These are phyloP conservation scores for Drosophila takahashii DNA, from an alignment of 1,140 invertebrate genomes.

Conservation along the genomic window DNA sequence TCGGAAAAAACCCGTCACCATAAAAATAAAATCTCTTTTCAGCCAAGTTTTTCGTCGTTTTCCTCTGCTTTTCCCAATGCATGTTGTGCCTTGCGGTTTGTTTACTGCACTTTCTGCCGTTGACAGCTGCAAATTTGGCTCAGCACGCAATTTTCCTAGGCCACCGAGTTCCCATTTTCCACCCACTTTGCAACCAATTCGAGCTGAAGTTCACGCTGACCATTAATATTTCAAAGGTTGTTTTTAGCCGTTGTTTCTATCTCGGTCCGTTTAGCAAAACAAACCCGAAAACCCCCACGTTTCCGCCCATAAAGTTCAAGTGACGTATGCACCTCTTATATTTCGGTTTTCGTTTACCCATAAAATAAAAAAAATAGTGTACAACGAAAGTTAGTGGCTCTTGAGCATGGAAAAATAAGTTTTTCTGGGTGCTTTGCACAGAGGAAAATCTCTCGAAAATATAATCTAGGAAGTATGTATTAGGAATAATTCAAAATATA, in stretches of 20 bases:
- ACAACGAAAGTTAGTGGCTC: constrained; percentile 29
- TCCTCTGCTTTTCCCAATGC: constrained; percentile 20
- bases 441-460: neutral
- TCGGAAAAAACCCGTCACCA: constrained; percentile 24
- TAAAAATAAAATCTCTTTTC: constrained; percentile 12
- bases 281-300: constrained; percentile 26
- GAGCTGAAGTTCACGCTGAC: constrained; percentile 40
- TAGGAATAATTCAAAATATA: no score
- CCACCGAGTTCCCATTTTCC: constrained; percentile 10
- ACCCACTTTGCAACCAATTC: constrained; percentile 8
- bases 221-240: constrained; percentile 64
- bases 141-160: constrained; percentile 44
- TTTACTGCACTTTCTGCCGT: constrained; percentile 34
- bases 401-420: constrained; percentile 42
- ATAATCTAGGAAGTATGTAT: no score
- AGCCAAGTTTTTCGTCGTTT: constrained; percentile 24
- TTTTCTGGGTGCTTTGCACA: constrained; percentile 13
- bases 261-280: constrained; percentile 51
- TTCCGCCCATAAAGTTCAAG: constrained; percentile 11
- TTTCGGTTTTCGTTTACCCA: constrained; percentile 22
- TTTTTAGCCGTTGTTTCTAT: constrained; percentile 34
- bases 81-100: constrained; percentile 45
- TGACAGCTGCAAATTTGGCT: constrained; percentile 56
- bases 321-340: constrained; percentile 15
- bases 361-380: constrained; percentile 36